Evolutionary conservation across 1,140 invertebrate genomes (phyloP).

Genomic region (Brachionus asplanchnoidis): DNA sequence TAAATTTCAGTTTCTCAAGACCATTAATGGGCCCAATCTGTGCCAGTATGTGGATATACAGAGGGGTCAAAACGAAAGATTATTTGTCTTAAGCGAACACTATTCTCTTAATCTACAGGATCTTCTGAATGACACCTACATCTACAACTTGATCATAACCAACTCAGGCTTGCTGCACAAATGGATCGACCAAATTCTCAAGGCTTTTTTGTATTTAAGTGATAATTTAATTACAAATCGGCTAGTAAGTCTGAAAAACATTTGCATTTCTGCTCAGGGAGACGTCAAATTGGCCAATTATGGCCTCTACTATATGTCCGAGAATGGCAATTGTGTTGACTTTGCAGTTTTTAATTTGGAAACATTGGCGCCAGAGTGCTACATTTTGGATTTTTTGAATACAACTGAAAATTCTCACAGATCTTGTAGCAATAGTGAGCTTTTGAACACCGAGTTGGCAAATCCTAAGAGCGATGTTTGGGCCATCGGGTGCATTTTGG

Average conservation of each 20-base stretch:
- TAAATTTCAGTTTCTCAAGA: slow-evolving; percentile 74
- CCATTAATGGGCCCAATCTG: slow-evolving; percentile 72
- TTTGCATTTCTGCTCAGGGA: slow-evolving; percentile 46
- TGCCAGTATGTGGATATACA: slow-evolving; percentile 84
- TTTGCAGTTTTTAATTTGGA: slow-evolving; percentile 80
- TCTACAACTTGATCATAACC: slow-evolving; percentile 24
- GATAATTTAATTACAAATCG: slow-evolving; percentile 30
- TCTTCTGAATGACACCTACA: slow-evolving; percentile 11
- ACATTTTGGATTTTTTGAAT: slow-evolving; percentile 60
- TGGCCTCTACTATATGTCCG: slow-evolving; percentile 85
- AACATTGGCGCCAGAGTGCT: slow-evolving; percentile 72
- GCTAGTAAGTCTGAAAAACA: slow-evolving; percentile 22
- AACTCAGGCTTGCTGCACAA: background rate
- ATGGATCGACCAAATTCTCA: slow-evolving; percentile 40
- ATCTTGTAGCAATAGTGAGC: slow-evolving; percentile 44
- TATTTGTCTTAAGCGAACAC: slow-evolving; percentile 80
- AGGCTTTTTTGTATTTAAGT: slow-evolving; percentile 37
- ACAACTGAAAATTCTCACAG: slow-evolving; percentile 27
- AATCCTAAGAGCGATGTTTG: slow-evolving; percentile 75
- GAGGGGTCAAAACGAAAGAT: slow-evolving; percentile 66
- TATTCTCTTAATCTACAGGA: slow-evolving; percentile 56
- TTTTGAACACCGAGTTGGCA: slow-evolving; percentile 44
- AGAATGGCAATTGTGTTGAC: slow-evolving; percentile 72
- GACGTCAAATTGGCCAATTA: slow-evolving; percentile 83
- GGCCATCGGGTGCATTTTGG: slow-evolving; percentile 79